phyloP scores from a whole-genome alignment of 2,888 invertebrate genomes.

The Heliconius erato region DNA sequence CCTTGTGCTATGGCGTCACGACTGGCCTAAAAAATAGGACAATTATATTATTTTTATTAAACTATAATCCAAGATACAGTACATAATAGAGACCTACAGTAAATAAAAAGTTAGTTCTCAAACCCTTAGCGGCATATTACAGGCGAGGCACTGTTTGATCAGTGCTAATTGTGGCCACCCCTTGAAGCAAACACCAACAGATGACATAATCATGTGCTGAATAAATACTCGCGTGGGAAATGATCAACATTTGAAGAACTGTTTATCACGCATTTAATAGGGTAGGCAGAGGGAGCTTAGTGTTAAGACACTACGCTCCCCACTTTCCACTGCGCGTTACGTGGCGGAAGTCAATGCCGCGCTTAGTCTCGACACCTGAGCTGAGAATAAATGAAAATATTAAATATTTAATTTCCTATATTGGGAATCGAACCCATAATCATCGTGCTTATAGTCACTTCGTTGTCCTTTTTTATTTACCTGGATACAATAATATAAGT shows the following conservation, averaged over 20 bases:
- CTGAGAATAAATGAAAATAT: no score
- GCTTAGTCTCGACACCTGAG: no score
- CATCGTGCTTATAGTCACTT: not conserved
- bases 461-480: not conserved
- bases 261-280: no score
- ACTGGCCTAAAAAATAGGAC: no score
- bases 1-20: no score
- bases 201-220: not conserved
- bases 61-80: not conserved
- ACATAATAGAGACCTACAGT: no score
- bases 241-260: not conserved
- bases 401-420: no score
- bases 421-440: not conserved
- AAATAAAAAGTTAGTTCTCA: not conserved
- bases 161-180: conserved; percentile 13
- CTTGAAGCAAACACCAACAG: conserved; percentile 15
- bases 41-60: not conserved
- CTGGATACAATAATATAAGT: not conserved
- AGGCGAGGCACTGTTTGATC: conserved; percentile 14
- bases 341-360: no score
- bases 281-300: no score
- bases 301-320: no score
- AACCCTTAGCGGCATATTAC: not conserved
- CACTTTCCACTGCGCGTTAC: no score
- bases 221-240: conserved; percentile 10